phyloP scores from a whole-genome alignment of 64 coral and sea anemone genomes.

The Hydrozoanthus tunicans region DNA sequence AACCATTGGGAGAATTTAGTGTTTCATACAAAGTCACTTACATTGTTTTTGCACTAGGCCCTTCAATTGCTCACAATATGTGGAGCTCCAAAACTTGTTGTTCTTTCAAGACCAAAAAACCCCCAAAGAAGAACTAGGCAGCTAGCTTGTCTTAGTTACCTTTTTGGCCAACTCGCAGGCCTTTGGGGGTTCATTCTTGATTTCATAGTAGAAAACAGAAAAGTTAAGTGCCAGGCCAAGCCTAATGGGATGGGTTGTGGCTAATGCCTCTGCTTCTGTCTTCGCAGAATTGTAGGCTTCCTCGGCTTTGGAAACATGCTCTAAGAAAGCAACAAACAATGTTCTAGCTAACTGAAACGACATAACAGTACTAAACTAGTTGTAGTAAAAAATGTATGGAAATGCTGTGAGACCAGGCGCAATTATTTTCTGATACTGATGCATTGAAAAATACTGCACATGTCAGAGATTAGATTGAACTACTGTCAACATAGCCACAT shows the following conservation, averaged over 20 bases:
- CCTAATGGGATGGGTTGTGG: constrained; percentile 35
- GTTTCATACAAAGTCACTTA: too few species aligned
- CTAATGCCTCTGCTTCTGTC: neutral
- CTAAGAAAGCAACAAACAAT: neutral
- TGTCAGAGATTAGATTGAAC: too few species aligned
- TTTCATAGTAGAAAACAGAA: constrained; percentile 60
- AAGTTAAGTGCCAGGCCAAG: constrained; percentile 47
- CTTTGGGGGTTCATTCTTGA: neutral
- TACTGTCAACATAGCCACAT: too few species aligned
- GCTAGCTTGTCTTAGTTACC: neutral
- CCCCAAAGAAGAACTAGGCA: neutral
- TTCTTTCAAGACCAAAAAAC: neutral
- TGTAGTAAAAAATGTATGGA: too few species aligned
- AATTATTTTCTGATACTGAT: too few species aligned
- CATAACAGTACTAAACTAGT: too few species aligned
- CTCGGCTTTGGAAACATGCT: neutral
- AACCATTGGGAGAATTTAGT: too few species aligned
- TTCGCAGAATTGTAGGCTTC: neutral
- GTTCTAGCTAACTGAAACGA: neutral
- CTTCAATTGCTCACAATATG: too few species aligned
- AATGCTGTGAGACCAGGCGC: too few species aligned
- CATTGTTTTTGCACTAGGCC: too few species aligned
- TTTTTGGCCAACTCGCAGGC: constrained; percentile 33
- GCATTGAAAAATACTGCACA: too few species aligned
- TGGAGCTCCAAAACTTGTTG: too few species aligned